Conservation (phyloP, 1,140 invertebrate species). For the Panulirus ornatus region DNA sequence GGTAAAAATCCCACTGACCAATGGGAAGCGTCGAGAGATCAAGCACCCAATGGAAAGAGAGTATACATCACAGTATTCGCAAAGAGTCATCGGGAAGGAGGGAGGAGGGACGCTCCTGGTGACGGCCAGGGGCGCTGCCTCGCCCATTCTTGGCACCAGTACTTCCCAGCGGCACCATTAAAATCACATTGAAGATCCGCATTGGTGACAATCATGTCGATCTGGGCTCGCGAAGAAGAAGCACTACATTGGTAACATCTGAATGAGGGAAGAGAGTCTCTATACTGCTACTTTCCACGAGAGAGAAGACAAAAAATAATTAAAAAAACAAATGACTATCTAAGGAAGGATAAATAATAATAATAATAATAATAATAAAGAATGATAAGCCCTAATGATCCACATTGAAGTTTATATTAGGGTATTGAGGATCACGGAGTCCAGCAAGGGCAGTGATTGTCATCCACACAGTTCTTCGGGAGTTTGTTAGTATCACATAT, state of each 20-base stretch:
- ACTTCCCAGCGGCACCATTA: slow-evolving; percentile 39
- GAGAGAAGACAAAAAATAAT: too few species aligned
- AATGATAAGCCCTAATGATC: too few species aligned
- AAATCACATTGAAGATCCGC: slow-evolving; percentile 41
- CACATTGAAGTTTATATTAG: too few species aligned
- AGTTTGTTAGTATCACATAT: slow-evolving; percentile 33
- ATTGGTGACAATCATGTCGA: slow-evolving; percentile 2
- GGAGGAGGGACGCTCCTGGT: background rate
- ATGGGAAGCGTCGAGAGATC: slow-evolving; percentile 40
- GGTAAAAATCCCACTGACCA: background rate
- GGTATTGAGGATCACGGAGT: too few species aligned
- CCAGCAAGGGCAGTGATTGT: too few species aligned
- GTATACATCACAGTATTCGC: background rate
- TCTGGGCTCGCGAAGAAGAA: background rate
- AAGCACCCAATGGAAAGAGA: slow-evolving; percentile 17
- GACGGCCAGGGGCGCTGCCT: background rate
- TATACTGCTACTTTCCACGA: too few species aligned
- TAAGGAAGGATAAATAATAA: too few species aligned
- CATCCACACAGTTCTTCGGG: background rate
- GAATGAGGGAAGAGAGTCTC: background rate
- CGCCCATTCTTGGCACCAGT: slow-evolving; percentile 2
- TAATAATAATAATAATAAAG: too few species aligned
- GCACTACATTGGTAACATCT: slow-evolving; percentile 33
- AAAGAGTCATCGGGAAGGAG: too few species aligned
- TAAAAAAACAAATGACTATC: too few species aligned